Conservation (phyloP, 2,888 invertebrate species). For the Mystacides longicornis region DNA sequence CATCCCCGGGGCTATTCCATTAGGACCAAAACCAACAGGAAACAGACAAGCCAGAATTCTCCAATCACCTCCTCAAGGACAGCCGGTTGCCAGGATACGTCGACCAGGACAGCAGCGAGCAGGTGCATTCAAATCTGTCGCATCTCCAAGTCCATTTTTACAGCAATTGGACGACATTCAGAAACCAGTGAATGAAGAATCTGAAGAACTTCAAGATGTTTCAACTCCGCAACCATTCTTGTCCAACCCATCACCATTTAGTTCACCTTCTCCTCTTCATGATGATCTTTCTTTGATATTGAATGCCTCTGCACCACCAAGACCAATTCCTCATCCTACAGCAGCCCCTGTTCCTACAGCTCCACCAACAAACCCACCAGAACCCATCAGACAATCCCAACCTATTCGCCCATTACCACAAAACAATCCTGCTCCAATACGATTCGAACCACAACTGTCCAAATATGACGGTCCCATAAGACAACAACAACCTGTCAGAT, state of each 20-base stretch:
- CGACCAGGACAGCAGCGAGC: constrained; percentile 39
- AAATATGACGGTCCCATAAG: constrained; percentile 29
- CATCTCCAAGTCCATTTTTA: constrained; percentile 39
- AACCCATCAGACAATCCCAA: constrained; percentile 32
- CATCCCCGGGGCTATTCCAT: constrained; percentile 57
- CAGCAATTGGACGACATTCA: constrained; percentile 48
- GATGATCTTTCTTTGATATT: constrained; percentile 37
- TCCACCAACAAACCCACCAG: constrained; percentile 31
- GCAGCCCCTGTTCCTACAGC: constrained; percentile 33
- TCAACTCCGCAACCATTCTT: constrained; percentile 38
- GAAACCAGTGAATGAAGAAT: constrained; percentile 62
- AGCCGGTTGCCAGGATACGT: constrained; percentile 35
- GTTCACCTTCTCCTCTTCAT: constrained; percentile 33
- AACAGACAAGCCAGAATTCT: constrained; percentile 42
- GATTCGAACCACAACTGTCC: constrained; percentile 14
- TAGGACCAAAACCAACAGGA: constrained; percentile 35
- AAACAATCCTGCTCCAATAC: constrained; percentile 29
- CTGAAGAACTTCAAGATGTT: constrained; percentile 53
- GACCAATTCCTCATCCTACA: constrained; percentile 44
- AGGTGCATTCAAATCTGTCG: constrained; percentile 44
- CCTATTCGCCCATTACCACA: constrained; percentile 32
- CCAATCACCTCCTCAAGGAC: constrained; percentile 32
- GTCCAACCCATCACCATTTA: constrained; percentile 35
- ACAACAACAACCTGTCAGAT: constrained; percentile 39
- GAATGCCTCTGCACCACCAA: constrained; percentile 39